phyloP scores from a whole-genome alignment of 2,797 vertebrate species.

The Siniperca undulata region DNA sequence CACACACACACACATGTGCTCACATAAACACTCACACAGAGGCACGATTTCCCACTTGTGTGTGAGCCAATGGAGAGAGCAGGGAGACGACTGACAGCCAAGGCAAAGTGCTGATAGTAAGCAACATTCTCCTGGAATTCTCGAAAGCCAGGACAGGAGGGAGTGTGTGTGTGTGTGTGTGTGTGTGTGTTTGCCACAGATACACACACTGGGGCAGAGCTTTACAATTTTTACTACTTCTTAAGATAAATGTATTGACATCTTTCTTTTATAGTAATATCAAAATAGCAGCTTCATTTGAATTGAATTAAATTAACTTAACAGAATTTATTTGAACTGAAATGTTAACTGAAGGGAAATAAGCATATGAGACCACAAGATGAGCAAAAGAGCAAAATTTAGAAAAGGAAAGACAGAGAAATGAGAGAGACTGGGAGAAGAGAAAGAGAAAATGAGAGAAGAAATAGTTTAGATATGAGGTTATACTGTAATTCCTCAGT shows the following conservation, averaged over 20 bases:
- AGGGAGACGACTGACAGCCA: conserved; percentile 73
- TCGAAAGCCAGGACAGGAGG: conserved; percentile 54
- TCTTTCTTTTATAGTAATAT: background rate
- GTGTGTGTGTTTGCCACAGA: conserved; percentile 17
- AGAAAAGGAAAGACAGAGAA: background rate
- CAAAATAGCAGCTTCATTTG: conserved; percentile 6
- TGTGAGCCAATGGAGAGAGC: conserved; percentile 70
- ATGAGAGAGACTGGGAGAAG: background rate
- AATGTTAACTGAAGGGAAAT: background rate
- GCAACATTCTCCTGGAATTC: conserved; percentile 70
- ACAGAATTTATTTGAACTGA: background rate
- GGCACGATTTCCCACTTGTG: conserved; percentile 71
- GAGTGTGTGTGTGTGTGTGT: conserved; percentile 15
- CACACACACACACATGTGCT: conserved; percentile 28
- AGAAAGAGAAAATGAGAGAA: background rate
- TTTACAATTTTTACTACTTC: conserved; percentile 20
- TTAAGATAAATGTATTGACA: background rate
- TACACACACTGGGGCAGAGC: conserved; percentile 12
- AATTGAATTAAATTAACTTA: conserved; percentile 1
- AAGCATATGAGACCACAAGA: conserved; percentile 2
- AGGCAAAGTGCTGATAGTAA: conserved; percentile 79
- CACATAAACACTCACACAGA: conserved; percentile 57
- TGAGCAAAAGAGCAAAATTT: background rate
- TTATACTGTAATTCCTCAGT: conserved; percentile 25
- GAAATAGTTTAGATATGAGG: background rate